Base-by-base conservation (phyloP, 2,113 vertebrate species). In the Syrmaticus mikado region DNA sequence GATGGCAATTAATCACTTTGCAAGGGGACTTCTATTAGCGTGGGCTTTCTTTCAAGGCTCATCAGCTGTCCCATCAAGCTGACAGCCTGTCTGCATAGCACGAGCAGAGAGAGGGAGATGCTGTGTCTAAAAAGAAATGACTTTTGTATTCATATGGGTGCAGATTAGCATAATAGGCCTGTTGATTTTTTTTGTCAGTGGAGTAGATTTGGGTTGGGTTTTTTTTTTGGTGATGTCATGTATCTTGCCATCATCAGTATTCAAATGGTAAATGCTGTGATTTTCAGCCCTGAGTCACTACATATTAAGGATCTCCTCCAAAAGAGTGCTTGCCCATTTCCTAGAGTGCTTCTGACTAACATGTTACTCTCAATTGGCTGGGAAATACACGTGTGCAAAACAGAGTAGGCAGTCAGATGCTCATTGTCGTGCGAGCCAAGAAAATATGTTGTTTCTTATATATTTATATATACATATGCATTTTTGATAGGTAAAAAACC, bases 1-100 rank as follows among this genome's bases (percentile, higher is more conserved):
- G 85, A 77, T 78, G 85, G 92, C 43, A 83, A 83, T 90, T 74
- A 83, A 78, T 88, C 90, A 83, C 38, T 88, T 80, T 91, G 60
- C 68, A 78, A 52, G 82, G 80, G 82, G 73, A 30, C 85, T 91
- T 90, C 38, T 78, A 4, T 88, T 76, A 70, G 55, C 70, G 68
- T 45, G 90, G 68, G 64, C 10, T 52, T 85, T 81, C 64, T 94
- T 60, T 71, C 40, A 46, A 46, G 80, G 46, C 61, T 88, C 67
- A 74, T 92, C 40, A 65, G 65, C 61, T 93, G 76, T 84, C 86
- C 88, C 68, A 45, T 90, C 38, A 67, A 82, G 30, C 82, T 76
- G 85, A 82, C 84, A 85, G 74, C 62, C 48, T 85, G 1, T 68
- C 62, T 89, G 46, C 57, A 36, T n/a, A 45, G 82, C 81, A 90